Conservation (phyloP, 2,113 vertebrate genomes). For the Eupsittula cactorum region DNA sequence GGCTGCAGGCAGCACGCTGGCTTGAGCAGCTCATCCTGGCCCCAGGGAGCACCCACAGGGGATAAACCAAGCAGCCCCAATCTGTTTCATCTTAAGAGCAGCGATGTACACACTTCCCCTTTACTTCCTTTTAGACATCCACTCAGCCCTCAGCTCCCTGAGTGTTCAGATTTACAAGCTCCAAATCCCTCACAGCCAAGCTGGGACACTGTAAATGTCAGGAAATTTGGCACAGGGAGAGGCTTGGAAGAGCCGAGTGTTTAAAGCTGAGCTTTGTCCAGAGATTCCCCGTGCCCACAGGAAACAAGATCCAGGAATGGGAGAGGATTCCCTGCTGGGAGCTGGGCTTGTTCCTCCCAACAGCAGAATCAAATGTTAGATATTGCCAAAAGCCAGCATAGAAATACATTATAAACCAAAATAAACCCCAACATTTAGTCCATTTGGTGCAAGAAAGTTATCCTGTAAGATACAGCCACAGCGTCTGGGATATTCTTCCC, state of each 20-base stretch:
- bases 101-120: background rate
- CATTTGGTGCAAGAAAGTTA: background rate
- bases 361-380: background rate
- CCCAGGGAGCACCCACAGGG: fast-evolving
- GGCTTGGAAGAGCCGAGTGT: fast-evolving
- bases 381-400: background rate
- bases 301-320: background rate
- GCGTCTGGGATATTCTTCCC: background rate
- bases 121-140: background rate
- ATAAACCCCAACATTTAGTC: background rate
- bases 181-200: background rate
- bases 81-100: background rate
- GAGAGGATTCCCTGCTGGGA: background rate
- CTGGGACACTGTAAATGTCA: background rate
- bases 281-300: fast-evolving
- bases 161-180: background rate
- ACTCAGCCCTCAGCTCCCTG: background rate
- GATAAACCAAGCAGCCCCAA: background rate
- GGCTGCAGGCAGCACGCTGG: background rate
- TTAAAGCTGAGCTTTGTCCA: background rate
- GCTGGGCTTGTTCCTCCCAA: background rate
- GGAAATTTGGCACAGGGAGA: background rate
- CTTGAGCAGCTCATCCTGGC: background rate
- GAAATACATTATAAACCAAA: background rate
- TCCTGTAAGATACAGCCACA: background rate